These are phyloP conservation scores for Carcinoscorpius rotundicauda DNA, from an alignment of 1,140 invertebrate species.

Conservation along the genomic window DNA sequence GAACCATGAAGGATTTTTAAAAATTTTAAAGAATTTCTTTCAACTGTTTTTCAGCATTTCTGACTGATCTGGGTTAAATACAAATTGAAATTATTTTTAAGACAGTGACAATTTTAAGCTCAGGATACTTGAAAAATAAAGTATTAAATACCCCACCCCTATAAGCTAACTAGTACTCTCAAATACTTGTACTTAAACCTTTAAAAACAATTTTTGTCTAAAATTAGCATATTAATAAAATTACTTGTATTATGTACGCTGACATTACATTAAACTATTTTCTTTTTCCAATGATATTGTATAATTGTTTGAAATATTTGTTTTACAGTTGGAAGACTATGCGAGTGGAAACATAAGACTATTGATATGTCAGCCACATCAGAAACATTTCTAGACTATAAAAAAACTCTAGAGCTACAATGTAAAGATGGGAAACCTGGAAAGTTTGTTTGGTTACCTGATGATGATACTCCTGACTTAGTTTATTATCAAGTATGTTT, in stretches of 20 bases:
- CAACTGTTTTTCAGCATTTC: no score
- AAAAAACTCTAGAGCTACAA: slow-evolving; percentile 61
- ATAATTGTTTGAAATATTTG: background rate
- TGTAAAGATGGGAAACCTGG: slow-evolving; percentile 75
- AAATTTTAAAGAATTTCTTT: no score
- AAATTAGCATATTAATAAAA: background rate
- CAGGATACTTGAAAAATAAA: no score
- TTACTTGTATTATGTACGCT: no score
- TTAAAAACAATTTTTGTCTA: background rate
- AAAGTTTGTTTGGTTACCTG: slow-evolving; percentile 73
- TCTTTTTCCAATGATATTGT: background rate
- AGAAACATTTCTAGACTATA: slow-evolving; percentile 74
- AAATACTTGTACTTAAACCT: no score
- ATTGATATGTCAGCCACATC: slow-evolving; percentile 58
- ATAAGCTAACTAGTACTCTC: no score
- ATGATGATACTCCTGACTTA: slow-evolving; percentile 70
- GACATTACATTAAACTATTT: background rate
- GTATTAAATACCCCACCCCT: no score
- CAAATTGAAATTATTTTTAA: no score
- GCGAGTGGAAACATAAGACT: slow-evolving; percentile 61
- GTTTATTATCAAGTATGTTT: slow-evolving; percentile 75
- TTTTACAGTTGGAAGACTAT: slow-evolving; percentile 46
- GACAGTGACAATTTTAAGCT: no score
- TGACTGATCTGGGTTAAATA: no score
- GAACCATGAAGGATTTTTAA: no score